These are phyloP conservation scores for Drosophila elegans DNA, from an alignment of 1,140 invertebrate species.

Conservation along the genomic window DNA sequence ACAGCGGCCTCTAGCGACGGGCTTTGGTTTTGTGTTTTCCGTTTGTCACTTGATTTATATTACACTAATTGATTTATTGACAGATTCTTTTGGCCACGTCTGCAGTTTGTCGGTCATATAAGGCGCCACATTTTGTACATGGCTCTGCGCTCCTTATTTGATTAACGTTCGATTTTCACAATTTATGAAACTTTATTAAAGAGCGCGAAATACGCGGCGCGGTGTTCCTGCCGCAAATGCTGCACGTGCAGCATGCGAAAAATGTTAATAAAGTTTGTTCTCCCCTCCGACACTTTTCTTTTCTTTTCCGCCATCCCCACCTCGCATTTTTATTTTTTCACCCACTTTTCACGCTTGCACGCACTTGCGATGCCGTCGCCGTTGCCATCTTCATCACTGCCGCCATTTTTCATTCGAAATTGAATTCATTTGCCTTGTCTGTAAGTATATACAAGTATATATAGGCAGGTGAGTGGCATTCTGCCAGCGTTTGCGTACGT, in stretches of 20 bases:
- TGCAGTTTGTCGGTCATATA: constrained; percentile 76
- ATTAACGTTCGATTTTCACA: constrained; percentile 81
- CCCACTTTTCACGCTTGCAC: constrained; percentile 23
- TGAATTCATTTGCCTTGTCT: constrained; percentile 69
- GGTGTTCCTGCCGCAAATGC: constrained; percentile 26
- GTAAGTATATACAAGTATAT: constrained; percentile 3
- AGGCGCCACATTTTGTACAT: constrained; percentile 58
- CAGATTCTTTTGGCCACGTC: constrained; percentile 72
- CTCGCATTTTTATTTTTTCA: constrained; percentile 11
- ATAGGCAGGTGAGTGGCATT: constrained; percentile 9
- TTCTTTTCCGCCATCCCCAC: background rate
- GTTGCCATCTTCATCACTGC: constrained; percentile 77
- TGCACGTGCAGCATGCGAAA: constrained; percentile 80
- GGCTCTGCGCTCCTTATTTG: constrained; percentile 71
- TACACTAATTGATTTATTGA: constrained; percentile 80
- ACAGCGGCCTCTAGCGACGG: constrained; percentile 41
- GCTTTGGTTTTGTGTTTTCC: constrained; percentile 25
- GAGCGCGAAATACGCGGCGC: constrained; percentile 51
- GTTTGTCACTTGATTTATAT: constrained; percentile 65
- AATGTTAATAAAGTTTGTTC: constrained; percentile 79
- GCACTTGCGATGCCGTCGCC: constrained; percentile 29
- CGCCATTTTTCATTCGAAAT: constrained; percentile 80
- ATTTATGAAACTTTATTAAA: constrained; percentile 82
- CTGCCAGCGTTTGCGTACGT: constrained; percentile 44
- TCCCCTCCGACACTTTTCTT: constrained; percentile 22